These are phyloP conservation scores for Tor tambroides DNA, from an alignment of 2,113 vertebrate species.

Conservation along the genomic window DNA sequence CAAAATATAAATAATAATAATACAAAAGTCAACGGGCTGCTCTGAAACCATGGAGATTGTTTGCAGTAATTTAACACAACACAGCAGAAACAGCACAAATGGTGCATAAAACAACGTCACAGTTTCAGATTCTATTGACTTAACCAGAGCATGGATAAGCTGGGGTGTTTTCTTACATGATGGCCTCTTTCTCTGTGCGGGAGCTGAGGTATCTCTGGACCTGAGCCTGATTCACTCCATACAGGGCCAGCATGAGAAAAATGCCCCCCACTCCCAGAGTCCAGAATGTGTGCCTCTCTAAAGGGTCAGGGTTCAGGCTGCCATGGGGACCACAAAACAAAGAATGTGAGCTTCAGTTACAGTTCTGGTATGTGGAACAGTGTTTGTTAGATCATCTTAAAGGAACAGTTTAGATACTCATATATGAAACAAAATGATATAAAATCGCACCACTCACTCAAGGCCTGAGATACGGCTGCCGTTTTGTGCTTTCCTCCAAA, in stretches of 20 bases:
- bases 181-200: conserved; percentile 85
- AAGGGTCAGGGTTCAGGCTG: conserved; percentile 89
- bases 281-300: conserved; percentile 93
- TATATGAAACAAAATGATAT: neutral
- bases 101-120: neutral
- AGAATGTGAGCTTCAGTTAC: neutral
- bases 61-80: neutral
- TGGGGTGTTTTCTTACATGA: conserved; percentile 82
- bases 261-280: conserved; percentile 87
- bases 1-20: neutral
- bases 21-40: neutral
- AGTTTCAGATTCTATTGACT: conserved; percentile 19
- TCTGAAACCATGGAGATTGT: too few relatives aligned
- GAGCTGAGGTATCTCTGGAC: conserved; percentile 96
- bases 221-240: conserved; percentile 96
- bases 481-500: conserved; percentile 83
- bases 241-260: conserved; percentile 95
- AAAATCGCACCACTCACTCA: conserved; percentile 78
- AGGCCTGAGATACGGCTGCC: conserved; percentile 82
- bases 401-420: neutral
- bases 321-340: conserved; percentile 1
- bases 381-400: neutral
- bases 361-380: neutral
- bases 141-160: neutral
- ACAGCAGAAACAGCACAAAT: neutral